Base-by-base conservation (phyloP, 1,140 invertebrate genomes). In the Drosophila ohnishii region DNA sequence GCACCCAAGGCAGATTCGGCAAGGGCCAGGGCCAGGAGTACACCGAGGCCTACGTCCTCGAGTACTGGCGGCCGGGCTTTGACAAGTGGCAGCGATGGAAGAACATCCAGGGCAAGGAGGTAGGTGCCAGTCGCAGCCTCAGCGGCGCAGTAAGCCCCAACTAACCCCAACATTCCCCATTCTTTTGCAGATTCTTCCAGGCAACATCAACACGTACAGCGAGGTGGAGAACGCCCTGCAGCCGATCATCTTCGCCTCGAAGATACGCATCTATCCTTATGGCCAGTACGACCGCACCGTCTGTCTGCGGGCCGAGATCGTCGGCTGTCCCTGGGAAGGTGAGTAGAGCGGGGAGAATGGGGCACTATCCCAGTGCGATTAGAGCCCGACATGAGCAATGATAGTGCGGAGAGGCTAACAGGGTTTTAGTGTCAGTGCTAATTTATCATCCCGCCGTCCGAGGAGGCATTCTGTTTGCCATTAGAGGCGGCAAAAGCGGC, bases 21-120 rank as follows among this genome's bases (percentile, higher is more conserved):
- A 98, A 98, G 92, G 97, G 98, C 65, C 95, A 97, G 90, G 98
- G 98, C 13, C 95, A 96, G 83, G 98, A 99, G 92, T 99, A 95
- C 91, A 96, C 97, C 11, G 97, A 98, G 92, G 94, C 95, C 47
- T 99, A 98, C 92, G 95, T 97, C 78, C 92, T 99, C 61, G 97
- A 99, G 91, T 99, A 99, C 90, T 97, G 96, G 96, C 92, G 97
- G 28, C 95, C 95, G 1, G 95, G 95, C 40, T 93, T 97, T 57
- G 93, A 93, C 64, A 95, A 96, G 83, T 98, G 96, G 96, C 93
- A 94, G 64, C 94, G 96, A 39, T 98, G 96, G 94, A 95, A 94
- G 90, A 95, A 95, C 91, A 93, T 94, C 22, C 93, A 94, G 57
- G 95, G 95, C 63, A 94, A 95, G 90, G 95, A 97, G 93, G 96